Conservation (phyloP, 2,113 vertebrate genomes). For the Triplophysa tibetana region DNA sequence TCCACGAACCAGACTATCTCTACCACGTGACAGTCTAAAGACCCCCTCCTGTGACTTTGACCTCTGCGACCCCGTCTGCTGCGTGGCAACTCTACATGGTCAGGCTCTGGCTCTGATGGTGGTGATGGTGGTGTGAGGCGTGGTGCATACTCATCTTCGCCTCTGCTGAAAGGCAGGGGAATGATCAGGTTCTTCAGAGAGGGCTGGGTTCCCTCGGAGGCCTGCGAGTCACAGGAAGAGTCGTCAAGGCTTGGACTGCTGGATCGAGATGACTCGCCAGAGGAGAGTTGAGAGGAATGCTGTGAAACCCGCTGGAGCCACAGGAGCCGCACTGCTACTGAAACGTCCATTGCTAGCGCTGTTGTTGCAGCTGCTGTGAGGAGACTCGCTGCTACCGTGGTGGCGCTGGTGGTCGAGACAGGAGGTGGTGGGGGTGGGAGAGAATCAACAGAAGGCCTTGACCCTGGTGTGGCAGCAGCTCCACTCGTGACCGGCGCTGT, state of each 20-base stretch:
- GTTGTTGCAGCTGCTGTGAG: slow-evolving; percentile 70
- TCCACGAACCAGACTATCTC: slow-evolving; percentile 74
- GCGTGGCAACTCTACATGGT: slow-evolving; percentile 62
- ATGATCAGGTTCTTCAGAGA: slow-evolving; percentile 82
- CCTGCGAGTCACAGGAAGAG: slow-evolving; percentile 95
- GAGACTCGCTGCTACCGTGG: slow-evolving; percentile 59
- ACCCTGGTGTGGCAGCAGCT: slow-evolving; percentile 21
- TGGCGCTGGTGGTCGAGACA: slow-evolving; percentile 47
- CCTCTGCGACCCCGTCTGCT: slow-evolving; percentile 81
- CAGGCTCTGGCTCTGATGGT: slow-evolving; percentile 78
- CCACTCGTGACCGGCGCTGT: slow-evolving; percentile 37
- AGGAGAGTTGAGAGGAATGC: slow-evolving; percentile 95
- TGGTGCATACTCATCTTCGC: slow-evolving; percentile 73
- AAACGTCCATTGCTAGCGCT: slow-evolving; percentile 83
- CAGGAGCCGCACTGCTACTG: slow-evolving; percentile 88
- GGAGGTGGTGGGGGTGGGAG: slow-evolving; percentile 69
- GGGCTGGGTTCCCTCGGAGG: slow-evolving; percentile 88
- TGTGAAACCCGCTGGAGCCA: slow-evolving; percentile 94
- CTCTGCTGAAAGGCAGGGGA: slow-evolving; percentile 75
- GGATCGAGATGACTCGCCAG: slow-evolving; percentile 94
- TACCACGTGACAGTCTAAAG: slow-evolving; percentile 68
- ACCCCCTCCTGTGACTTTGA: slow-evolving; percentile 64
- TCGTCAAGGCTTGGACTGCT: slow-evolving; percentile 93
- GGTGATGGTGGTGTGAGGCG: slow-evolving; percentile 75
- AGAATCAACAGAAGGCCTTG: slow-evolving; percentile 58